Evolutionary conservation across 2,888 invertebrate species (phyloP).

Genomic region (Petrolisthes manimaculis): DNA sequence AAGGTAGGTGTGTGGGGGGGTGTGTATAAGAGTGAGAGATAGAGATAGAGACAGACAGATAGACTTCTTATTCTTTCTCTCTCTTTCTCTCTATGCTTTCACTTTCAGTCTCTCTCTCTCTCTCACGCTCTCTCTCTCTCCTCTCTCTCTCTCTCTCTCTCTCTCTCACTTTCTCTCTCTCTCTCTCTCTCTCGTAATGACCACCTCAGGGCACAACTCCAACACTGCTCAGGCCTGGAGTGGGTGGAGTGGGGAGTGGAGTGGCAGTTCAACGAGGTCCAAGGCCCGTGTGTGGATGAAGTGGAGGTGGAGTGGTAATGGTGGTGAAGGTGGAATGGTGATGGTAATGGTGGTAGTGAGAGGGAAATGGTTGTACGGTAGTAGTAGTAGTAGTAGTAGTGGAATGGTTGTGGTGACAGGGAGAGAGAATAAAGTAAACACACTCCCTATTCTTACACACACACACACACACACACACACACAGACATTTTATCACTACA

Average conservation of each 20-base stretch:
- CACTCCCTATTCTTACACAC: too few relatives aligned
- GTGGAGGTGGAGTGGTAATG: background rate
- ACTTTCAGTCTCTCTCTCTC: too few relatives aligned
- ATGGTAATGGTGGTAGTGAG: background rate
- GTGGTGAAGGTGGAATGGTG: background rate
- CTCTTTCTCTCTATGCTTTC: background rate
- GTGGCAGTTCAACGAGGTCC: background rate
- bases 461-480: too few relatives aligned
- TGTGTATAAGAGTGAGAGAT: too few relatives aligned
- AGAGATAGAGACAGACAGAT: too few relatives aligned
- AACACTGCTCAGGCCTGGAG: too few relatives aligned
- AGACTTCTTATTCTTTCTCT: background rate
- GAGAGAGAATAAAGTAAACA: background rate
- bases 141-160: constrained; percentile 4
- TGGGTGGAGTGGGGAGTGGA: background rate
- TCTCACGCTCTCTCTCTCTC: background rate
- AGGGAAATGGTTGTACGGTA: background rate
- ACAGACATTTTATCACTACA: too few relatives aligned
- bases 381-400: background rate
- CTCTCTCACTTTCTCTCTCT: background rate
- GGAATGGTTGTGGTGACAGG: background rate
- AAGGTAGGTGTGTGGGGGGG: too few relatives aligned
- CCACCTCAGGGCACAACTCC: too few relatives aligned
- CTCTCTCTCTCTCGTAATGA: background rate
- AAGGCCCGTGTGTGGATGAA: background rate